These are phyloP conservation scores for Drosophila mimica DNA, from an alignment of 2,888 invertebrate genomes.

Conservation along the genomic window DNA sequence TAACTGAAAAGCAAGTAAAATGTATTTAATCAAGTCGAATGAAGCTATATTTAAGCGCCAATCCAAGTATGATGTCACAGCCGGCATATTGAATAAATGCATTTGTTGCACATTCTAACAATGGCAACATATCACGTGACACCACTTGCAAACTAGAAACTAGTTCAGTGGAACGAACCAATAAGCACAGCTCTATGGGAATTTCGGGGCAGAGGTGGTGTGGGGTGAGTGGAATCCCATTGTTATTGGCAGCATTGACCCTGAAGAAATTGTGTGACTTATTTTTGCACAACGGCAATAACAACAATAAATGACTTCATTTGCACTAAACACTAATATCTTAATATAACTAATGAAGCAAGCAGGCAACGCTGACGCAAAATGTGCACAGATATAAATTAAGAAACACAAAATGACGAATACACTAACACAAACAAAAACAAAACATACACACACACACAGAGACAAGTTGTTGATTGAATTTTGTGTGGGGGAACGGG, in stretches of 20 bases:
- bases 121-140: slow-evolving; percentile 24
- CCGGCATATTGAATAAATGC: slow-evolving; percentile 36
- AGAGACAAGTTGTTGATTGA: slow-evolving; percentile 28
- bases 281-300: slow-evolving; percentile 33
- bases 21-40: slow-evolving; percentile 39
- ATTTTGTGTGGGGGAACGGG: slow-evolving; percentile 76
- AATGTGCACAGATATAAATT: slow-evolving; percentile 30
- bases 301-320: slow-evolving; percentile 26
- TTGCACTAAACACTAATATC: slow-evolving; percentile 20
- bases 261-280: slow-evolving; percentile 47
- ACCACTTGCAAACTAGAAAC: slow-evolving; percentile 14
- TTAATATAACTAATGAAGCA: slow-evolving; percentile 40
- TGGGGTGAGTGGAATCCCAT: slow-evolving; percentile 15
- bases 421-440: slow-evolving; percentile 47
- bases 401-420: slow-evolving; percentile 63
- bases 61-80: slow-evolving; percentile 50
- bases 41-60: slow-evolving; percentile 27
- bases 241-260: slow-evolving; percentile 60
- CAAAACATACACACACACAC: slow-evolving; percentile 29
- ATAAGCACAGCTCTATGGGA: slow-evolving; percentile 35
- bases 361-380: slow-evolving; percentile 47
- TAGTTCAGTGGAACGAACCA: slow-evolving; percentile 36
- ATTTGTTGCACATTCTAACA: background rate
- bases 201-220: slow-evolving; percentile 6
- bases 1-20: slow-evolving; percentile 6